Evolutionary conservation across 2,888 invertebrate species (phyloP), one percentile per base, ranked within the genome.

Genomic region (Plutella xylostella): DNA sequence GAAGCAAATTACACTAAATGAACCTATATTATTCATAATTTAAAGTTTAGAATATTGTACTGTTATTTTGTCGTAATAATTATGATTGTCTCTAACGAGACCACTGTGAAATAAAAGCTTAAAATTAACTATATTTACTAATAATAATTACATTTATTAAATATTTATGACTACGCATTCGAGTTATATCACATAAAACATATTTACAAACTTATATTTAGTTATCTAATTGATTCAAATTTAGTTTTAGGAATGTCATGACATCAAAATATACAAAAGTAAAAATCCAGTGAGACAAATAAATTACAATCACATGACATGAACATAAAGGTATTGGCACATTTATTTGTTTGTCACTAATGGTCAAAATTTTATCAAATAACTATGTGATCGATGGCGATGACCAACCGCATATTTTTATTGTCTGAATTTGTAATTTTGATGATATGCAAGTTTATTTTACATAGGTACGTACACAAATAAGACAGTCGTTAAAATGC

Each of bases 1-100:
- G 58, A 71, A 71, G 72, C 69, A 57, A 65, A 61, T 62, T 63
- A 58, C 56, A 54, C 60, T 58, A 60, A 61, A 58, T 56, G 52
- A 63, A 65, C 58, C 52, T 58, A 60, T 55, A n/a, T n/a, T 52
- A 22, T 21, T 11, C 38, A 43, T 38, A 45, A 38, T 33, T 18
- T 42, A 31, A 31, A 40, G 25, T 40, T 42, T 42, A 42, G 31
- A 42, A 42, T 42, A 42, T 42, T 42, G 42, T 42, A 42, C 42
- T 42, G 42, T 42, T 42, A 42, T 42, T 42, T 42, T 42, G 20
- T 31, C n/a, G 19, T 28, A 19, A 20, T n/a, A 42, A 31, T 31
- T 42, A 42, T 30, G 31, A 14, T 42, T 31, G 22, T 31, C 30
- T 42, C 9, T 12, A 41, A n/a, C n/a, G n/a, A 30, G 28, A 31